Conservation (phyloP, 1,140 invertebrate genomes). For the Meloidogyne floridensis region DNA sequence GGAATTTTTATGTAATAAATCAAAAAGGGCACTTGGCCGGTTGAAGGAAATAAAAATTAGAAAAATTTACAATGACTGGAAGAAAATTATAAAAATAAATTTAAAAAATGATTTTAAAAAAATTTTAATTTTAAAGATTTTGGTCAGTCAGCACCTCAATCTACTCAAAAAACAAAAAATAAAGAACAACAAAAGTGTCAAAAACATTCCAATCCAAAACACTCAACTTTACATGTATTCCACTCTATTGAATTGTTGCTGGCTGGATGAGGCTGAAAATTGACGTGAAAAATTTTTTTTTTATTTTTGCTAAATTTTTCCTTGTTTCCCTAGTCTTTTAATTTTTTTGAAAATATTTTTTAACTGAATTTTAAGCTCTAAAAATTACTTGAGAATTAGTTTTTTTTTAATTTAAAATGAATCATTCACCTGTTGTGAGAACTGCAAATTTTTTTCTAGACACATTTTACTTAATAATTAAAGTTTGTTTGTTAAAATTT, state of each 20-base stretch:
- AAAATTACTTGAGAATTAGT: background rate
- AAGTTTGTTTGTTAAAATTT: background rate
- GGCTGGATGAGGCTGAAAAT: background rate
- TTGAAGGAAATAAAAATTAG: background rate
- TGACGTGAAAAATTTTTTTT: background rate
- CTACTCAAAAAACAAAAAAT: background rate
- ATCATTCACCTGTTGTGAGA: no score
- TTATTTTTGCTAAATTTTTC: background rate
- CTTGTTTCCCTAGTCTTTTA: background rate
- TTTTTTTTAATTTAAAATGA: no score
- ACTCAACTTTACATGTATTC: background rate
- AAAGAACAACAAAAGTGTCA: background rate
- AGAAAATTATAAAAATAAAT: no score
- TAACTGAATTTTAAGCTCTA: background rate
- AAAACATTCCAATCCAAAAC: background rate
- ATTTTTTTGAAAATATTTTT: background rate
- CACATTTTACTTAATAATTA: background rate
- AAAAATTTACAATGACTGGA: background rate
- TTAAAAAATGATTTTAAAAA: background rate
- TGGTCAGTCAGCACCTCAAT: background rate
- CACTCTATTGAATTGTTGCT: background rate
- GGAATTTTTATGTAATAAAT: conserved; percentile 1
- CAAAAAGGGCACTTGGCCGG: background rate
- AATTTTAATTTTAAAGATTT: background rate
- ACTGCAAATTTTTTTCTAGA: no score